phyloP scores from a whole-genome alignment of 2,888 invertebrate species.

The Plutella xylostella region DNA sequence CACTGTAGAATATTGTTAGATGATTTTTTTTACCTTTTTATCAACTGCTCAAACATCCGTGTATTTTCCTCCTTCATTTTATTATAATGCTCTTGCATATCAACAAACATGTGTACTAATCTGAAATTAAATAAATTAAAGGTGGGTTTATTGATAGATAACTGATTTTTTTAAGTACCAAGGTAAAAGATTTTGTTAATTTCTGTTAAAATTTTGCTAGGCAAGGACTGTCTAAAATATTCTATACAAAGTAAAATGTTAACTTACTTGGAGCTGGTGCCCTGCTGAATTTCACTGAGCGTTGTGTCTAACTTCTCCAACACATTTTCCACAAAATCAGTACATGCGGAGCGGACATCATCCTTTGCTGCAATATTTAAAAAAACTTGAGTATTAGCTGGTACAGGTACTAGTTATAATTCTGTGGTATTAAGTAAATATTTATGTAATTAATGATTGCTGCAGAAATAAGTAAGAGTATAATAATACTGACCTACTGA shows the following conservation, averaged over 20 bases:
- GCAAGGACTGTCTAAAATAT: not conserved
- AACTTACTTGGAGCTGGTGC: constrained; percentile 36
- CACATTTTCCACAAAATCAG: constrained; percentile 29
- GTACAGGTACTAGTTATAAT: too few relatives aligned
- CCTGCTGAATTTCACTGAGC: constrained; percentile 34
- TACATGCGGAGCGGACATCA: constrained; percentile 15
- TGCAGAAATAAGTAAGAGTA: too few relatives aligned
- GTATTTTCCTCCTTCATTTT: constrained; percentile 20
- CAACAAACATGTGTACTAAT: constrained; percentile 33
- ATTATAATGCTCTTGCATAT: constrained; percentile 25
- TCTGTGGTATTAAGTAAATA: too few relatives aligned
- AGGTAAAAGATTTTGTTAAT: not conserved
- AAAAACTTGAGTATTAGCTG: too few relatives aligned
- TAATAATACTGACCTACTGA: too few relatives aligned
- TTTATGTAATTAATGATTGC: too few relatives aligned
- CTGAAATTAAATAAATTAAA: constrained; percentile 23
- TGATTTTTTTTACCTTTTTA: not conserved
- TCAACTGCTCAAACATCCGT: not conserved
- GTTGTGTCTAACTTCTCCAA: constrained; percentile 44
- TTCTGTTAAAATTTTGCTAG: not conserved
- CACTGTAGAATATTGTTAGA: too few relatives aligned
- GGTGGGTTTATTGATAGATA: too few relatives aligned
- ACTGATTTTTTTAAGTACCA: too few relatives aligned
- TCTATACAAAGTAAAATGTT: too few relatives aligned
- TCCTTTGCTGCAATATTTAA: constrained; percentile 32